phyloP scores from a whole-genome alignment of 1,140 invertebrate genomes.

The Leptonema lineaticorne region DNA sequence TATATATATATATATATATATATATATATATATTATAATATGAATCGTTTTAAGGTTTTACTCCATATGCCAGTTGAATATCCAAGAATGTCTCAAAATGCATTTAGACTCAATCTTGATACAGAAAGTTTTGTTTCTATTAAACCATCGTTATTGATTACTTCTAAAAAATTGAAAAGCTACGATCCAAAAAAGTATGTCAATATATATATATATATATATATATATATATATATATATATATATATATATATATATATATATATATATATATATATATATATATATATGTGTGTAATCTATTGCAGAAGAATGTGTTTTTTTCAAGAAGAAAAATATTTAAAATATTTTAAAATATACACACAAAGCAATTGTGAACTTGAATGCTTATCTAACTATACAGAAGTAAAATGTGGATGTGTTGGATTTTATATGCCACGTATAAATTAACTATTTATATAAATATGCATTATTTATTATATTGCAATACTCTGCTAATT shows the following conservation, averaged over 20 bases:
- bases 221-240: too few species aligned
- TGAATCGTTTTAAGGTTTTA: conserved; percentile 58
- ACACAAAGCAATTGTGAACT: conserved; percentile 47
- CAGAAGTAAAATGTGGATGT: conserved; percentile 45
- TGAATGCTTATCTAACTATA: conserved; percentile 50
- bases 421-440: conserved; percentile 48
- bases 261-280: too few species aligned
- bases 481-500: too few species aligned
- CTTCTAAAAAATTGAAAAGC: conserved; percentile 33
- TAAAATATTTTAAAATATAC: conserved; percentile 50
- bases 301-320: conserved; percentile 54
- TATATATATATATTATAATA: not conserved
- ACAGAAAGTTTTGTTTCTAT: conserved; percentile 60
- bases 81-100: conserved; percentile 59
- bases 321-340: conserved; percentile 47
- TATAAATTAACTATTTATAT: conserved; percentile 37
- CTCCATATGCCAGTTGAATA: conserved; percentile 62
- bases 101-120: conserved; percentile 59
- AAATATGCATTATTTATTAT: not conserved
- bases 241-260: too few species aligned
- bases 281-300: too few species aligned
- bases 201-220: too few species aligned
- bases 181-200: conserved; percentile 49
- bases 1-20: too few species aligned
- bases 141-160: conserved; percentile 64